Base-by-base conservation (phyloP, 2,113 vertebrate species). In the Lepidothrix coronata region DNA sequence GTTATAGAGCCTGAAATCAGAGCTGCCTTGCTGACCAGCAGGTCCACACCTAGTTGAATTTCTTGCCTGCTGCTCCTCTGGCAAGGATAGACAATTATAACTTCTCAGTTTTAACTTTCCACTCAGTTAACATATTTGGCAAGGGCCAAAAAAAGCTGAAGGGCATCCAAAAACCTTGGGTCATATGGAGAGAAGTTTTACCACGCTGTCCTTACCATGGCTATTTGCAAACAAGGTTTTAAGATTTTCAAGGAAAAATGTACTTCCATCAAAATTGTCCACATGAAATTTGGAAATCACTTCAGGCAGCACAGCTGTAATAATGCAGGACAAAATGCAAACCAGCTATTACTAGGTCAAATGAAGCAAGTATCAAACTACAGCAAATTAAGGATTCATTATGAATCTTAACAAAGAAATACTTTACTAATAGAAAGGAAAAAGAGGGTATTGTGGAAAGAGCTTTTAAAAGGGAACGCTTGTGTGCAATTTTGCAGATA, bases 401-500 rank as follows among this genome's bases (percentile, higher is more conserved):
- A 54, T 10, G 30, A 85, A 4, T 68, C 82, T 74, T 79, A 81
- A 88, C 87, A 74, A 89, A 89, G 51, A 94, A 89, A 95, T 57
- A 59, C 49, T 89, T 87, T 49, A 58, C 77, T 37, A 85, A 79
- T 7, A 88, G 62, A 87, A 78, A 65, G 70, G 61, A 49, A 87
- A 89, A 91, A 61, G 44, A 76, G 21, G 31, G 30, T 73, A 46
- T 46, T 92, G 58, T 76, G 62, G 78, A 83, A 90, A 93, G 85
- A 84, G 91, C 92, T 84, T 93, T 88, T 95, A 71, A 78, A 91
- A 94, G 67, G 61, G 55, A 91, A 86, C 91, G 44, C 68, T 95
- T 93, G 87, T 77, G 81, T 67, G 82, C 73, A 95, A 86, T 95
- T 95, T 67, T 77, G 76, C 82, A 95, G 89, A 93, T 80, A 93